phyloP scores from a whole-genome alignment of 2,888 invertebrate species.

The Ochropleura leucogaster region DNA sequence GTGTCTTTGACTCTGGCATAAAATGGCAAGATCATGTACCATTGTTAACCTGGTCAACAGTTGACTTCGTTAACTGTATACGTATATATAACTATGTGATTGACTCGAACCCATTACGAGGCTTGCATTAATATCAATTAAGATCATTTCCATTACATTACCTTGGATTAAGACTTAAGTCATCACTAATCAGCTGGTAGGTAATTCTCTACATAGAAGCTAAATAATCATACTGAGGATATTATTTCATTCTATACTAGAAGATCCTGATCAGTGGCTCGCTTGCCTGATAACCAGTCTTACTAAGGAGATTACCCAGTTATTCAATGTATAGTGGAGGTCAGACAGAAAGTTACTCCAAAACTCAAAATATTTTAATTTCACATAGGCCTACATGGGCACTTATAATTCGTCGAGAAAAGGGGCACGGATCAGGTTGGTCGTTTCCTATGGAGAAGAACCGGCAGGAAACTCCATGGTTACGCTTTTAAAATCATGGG shows the following conservation, averaged over 20 bases:
- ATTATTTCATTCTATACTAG: neutral
- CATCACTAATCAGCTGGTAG: neutral
- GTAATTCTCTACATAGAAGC: neutral
- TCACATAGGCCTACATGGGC: too few relatives aligned
- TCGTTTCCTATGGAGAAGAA: too few relatives aligned
- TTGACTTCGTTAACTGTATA: neutral
- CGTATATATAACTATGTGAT: neutral
- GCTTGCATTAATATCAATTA: slow-evolving; percentile 4
- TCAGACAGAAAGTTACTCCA: too few relatives aligned
- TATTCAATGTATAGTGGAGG: too few relatives aligned
- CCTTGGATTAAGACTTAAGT: neutral
- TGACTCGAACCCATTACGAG: neutral
- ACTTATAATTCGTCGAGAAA: too few relatives aligned
- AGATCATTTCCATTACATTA: neutral
- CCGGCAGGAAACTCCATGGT: too few relatives aligned
- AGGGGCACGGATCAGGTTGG: too few relatives aligned
- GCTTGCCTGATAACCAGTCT: too few relatives aligned
- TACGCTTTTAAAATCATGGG: neutral
- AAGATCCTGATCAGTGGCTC: too few relatives aligned
- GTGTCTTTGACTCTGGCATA: neutral
- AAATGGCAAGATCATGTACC: neutral
- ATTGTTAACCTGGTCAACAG: neutral
- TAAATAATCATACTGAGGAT: neutral
- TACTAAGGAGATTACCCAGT: too few relatives aligned
- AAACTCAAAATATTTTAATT: too few relatives aligned